Evolutionary conservation across 2,113 vertebrate genomes (phyloP).

Genomic region (Athene noctua): DNA sequence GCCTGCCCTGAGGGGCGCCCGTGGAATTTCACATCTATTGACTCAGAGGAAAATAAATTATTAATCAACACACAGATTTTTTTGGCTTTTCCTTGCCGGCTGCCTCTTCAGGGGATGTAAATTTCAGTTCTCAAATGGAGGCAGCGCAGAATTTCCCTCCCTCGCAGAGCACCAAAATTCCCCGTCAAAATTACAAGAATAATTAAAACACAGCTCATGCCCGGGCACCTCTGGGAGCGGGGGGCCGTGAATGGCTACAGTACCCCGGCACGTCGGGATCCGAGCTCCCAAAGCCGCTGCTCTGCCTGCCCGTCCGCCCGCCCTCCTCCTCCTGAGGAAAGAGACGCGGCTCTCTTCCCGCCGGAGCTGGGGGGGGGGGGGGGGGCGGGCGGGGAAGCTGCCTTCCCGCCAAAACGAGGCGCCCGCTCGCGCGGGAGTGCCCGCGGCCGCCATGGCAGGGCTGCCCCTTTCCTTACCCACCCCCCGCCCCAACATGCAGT

Average conservation of each 20-base stretch:
- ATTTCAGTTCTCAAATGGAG: neutral
- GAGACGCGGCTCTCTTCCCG: neutral
- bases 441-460: rapidly evolving
- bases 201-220: neutral
- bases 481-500: rapidly evolving
- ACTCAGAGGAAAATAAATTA: neutral
- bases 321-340: neutral
- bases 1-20: neutral
- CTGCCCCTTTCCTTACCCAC: rapidly evolving
- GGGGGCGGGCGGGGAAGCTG: neutral
- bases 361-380: neutral
- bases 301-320: neutral
- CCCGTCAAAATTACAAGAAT: neutral
- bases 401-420: neutral
- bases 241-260: rapidly evolving
- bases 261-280: rapidly evolving
- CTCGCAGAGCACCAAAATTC: neutral
- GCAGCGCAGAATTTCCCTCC: neutral
- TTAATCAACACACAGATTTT: neutral
- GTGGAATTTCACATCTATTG: neutral
- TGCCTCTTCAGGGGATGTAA: neutral
- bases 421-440: neutral
- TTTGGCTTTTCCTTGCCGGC: neutral
- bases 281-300: rapidly evolving
- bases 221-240: neutral